Evolutionary conservation across 2,888 invertebrate genomes (phyloP), one percentile per base, ranked within the genome.

Genomic region (Cosmia pyralina): DNA sequence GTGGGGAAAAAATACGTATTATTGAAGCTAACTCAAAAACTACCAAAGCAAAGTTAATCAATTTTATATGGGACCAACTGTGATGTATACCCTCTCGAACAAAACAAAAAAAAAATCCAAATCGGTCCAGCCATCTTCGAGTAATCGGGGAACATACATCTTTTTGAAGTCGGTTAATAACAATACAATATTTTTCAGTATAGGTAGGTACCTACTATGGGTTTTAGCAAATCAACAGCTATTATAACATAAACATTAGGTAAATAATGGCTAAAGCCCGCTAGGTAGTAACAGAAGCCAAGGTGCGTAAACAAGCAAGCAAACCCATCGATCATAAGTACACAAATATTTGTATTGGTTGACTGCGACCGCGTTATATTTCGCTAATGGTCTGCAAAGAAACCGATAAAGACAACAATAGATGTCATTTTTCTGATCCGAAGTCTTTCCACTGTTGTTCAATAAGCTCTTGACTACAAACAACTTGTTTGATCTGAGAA

Each of bases 361-460:
- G 75, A 63, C 74, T 65, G 50, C 64, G 64, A 75, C 41, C 67
- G 67, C 65, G 68, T 79, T 69, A 76, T 79, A 77, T 78, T 79
- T 81, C 72, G 66, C 75, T 87, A 86, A 82, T 83, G 82, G 84
- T 81, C 53, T 69, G 63, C 81, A 85, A 87, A 86, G 81, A 79
- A 79, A 73, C 80, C 69, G 79, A 80, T 83, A 86, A 59, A 72
- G 53, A 75, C 67, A 69, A 72, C 74, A 66, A 75, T 68, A 44
- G 55, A 68, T 69, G 67, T 59, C 63, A 76, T 72, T 63, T 85
- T 72, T 68, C 44, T 67, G 41, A 59, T 67, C 46, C 67, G 48
- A 60, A 70, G 65, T 52, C 57, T 46, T 15, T 52, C 57, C 48
- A 58, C 69, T 48, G 57, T 73, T 66, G 73, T 72, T 63, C 57